Evolutionary conservation across 1,140 invertebrate genomes (phyloP), one percentile per base, ranked within the genome.

Genomic region (Drosophila funebris): DNA sequence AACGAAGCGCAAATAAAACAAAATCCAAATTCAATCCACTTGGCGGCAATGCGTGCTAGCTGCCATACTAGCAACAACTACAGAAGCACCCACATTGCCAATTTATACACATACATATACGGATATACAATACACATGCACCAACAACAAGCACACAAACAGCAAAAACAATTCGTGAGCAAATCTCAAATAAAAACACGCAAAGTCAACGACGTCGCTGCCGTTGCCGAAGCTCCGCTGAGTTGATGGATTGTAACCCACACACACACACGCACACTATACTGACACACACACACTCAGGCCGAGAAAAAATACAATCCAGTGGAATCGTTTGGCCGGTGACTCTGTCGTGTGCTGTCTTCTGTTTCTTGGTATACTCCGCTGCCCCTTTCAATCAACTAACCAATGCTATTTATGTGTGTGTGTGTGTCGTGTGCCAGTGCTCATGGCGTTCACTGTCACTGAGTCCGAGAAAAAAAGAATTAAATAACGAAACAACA

Each of bases 111-210:
- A 36, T 14, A 54, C 16, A 66, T 43, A 46, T 9, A 56, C 54
- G 68, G 53, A 72, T 58, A 82, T 54, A 76, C 9, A 48, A 14
- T n/a, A 20, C 24, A 73, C 56, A 53, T 43, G 62, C 44, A 41
- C 24, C 29, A 56, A 61, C 53, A 74, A 53, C 75, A 72, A n/a
- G n/a, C 33, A 36, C 33, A 36, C 11, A 13, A 36, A 73, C 52
- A 68, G 63, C 78, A 80, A 77, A 56, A 70, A 50, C 81, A 78
- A 76, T 85, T 81, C 82, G 82, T 87, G 82, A 84, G 78, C 82
- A 81, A 85, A 85, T 87, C 70, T 75, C 70, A 85, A 87, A 87
- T 87, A 81, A 85, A 85, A 85, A 82, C 81, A 83, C 77, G 81
- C 77, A 81, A 75, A 87, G 79, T 78, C 73, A 81, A 72, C 44